These are phyloP conservation scores for Sula dactylatra DNA, from an alignment of 2,113 vertebrate species.

Conservation along the genomic window DNA sequence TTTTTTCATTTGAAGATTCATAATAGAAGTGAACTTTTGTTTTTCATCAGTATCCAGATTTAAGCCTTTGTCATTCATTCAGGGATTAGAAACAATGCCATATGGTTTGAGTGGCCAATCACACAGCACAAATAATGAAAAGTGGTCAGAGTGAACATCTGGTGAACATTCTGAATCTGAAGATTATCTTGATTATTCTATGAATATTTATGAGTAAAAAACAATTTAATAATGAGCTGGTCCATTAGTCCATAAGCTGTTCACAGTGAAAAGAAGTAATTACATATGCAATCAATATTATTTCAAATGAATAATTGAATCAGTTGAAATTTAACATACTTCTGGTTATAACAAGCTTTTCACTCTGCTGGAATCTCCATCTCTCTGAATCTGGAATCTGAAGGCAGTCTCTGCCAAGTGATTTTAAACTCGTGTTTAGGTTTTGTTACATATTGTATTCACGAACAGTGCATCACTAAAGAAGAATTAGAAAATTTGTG, in stretches of 20 bases:
- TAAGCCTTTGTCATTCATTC: constrained; percentile 2
- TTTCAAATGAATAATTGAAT: background rate
- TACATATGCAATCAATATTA: background rate
- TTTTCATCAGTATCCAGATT: constrained; percentile 23
- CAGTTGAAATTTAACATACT: background rate
- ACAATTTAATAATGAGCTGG: background rate
- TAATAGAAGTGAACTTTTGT: background rate
- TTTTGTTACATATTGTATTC: background rate
- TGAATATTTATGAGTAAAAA: background rate
- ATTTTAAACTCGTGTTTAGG: background rate
- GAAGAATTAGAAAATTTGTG: background rate
- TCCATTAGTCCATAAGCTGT: background rate
- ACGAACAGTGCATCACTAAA: background rate
- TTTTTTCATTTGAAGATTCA: constrained; percentile 2
- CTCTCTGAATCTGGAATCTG: background rate
- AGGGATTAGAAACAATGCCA: background rate
- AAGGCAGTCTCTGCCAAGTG: background rate
- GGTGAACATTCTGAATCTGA: constrained; percentile 18
- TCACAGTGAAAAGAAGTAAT: background rate
- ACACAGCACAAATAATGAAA: background rate
- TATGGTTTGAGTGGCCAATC: background rate
- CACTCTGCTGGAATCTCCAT: background rate
- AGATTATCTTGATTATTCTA: constrained; percentile 19
- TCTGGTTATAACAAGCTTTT: background rate
- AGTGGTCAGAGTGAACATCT: constrained; percentile 32